Conservation (phyloP, 2,888 invertebrate genomes). For the Dryadula phaetusa region DNA sequence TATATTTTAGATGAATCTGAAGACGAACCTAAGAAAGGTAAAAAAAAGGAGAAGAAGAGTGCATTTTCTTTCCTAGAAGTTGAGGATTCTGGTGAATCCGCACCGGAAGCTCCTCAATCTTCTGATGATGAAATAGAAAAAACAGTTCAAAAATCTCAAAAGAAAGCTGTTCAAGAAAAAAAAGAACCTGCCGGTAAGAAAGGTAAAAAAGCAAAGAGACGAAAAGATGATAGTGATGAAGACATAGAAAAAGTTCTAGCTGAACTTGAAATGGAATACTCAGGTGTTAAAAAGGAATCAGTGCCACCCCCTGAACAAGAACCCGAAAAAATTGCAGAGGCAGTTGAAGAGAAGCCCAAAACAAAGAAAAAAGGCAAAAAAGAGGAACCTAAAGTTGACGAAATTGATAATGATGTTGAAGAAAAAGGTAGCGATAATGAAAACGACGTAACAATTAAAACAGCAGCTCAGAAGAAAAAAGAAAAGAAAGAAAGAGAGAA, state of each 20-base stretch:
- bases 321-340: conserved; percentile 64
- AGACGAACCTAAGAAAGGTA: conserved; percentile 71
- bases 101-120: conserved; percentile 71
- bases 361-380: conserved; percentile 72
- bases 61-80: conserved; percentile 88
- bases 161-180: conserved; percentile 70
- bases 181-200: conserved; percentile 86
- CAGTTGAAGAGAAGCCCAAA: conserved; percentile 70
- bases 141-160: conserved; percentile 64
- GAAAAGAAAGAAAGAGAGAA: conserved; percentile 94
- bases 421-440: conserved; percentile 81
- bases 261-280: conserved; percentile 92
- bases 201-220: conserved; percentile 89
- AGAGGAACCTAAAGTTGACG: conserved; percentile 61
- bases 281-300: conserved; percentile 84
- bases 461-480: conserved; percentile 94
- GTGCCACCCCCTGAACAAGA: conserved; percentile 70
- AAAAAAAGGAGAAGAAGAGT: conserved; percentile 81
- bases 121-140: conserved; percentile 73
- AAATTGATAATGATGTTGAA: conserved; percentile 58
- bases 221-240: conserved; percentile 91
- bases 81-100: conserved; percentile 85
- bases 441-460: conserved; percentile 87
- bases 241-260: conserved; percentile 93
- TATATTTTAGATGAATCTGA: conserved; percentile 68